Evolutionary conservation across 1,140 invertebrate species (phyloP).

Genomic region (Dendroctonus ponderosae): DNA sequence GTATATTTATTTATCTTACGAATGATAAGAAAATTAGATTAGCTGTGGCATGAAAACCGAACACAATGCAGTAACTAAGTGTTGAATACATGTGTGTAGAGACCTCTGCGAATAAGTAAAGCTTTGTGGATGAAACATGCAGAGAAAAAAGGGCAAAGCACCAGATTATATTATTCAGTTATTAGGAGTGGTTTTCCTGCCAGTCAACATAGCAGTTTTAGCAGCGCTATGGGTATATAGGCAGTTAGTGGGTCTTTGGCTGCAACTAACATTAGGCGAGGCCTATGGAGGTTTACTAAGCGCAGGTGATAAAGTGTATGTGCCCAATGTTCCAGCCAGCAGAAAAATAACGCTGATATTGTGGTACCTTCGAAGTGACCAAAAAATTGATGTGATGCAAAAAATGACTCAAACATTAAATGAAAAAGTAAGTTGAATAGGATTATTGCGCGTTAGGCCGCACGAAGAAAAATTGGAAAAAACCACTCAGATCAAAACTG

Average conservation of each 20-base stretch:
- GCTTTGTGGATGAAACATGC: too few relatives aligned
- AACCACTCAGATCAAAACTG: too few relatives aligned
- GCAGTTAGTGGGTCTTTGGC: background rate
- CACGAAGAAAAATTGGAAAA: too few relatives aligned
- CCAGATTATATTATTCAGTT: background rate
- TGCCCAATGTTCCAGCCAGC: background rate
- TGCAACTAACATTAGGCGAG: background rate
- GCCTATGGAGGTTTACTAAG: background rate
- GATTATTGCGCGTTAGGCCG: too few relatives aligned
- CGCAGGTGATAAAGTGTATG: background rate
- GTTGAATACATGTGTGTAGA: too few relatives aligned
- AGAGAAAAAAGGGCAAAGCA: background rate
- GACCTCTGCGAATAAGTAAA: too few relatives aligned
- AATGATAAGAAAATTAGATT: too few relatives aligned
- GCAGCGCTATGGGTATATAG: background rate
- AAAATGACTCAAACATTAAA: background rate
- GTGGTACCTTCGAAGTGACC: background rate
- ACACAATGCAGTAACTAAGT: too few relatives aligned
- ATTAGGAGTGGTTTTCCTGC: background rate
- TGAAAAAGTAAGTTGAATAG: background rate
- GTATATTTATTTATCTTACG: too few relatives aligned
- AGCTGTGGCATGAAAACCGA: too few relatives aligned
- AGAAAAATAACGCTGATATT: background rate
- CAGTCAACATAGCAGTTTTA: background rate
- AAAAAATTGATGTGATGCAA: conserved; percentile 1